Evolutionary conservation across 2,113 vertebrate species (phyloP).

Genomic region (Pelecanus crispus): DNA sequence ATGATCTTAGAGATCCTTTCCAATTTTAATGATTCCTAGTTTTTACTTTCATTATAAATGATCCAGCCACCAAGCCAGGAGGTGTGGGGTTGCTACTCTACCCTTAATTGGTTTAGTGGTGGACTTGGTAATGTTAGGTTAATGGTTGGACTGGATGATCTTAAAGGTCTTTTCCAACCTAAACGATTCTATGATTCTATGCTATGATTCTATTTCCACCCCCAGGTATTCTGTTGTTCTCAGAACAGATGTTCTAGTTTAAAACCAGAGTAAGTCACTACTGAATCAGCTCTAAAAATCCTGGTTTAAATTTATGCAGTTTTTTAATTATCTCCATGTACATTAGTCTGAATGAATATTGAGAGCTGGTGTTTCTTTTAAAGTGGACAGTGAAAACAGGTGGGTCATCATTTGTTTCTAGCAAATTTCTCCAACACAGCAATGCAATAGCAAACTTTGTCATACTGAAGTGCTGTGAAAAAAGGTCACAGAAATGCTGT

Average conservation of each 20-base stretch:
- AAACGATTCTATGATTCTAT: too few species aligned
- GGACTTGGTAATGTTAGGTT: too few species aligned
- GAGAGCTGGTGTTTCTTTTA: neutral
- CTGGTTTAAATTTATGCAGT: accelerated
- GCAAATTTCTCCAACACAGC: neutral
- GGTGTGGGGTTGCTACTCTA: too few species aligned
- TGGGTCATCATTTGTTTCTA: neutral
- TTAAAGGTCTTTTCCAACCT: too few species aligned
- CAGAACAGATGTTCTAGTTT: neutral
- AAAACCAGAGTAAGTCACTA: neutral
- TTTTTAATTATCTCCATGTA: neutral
- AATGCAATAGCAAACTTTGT: neutral
- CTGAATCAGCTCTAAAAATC: neutral
- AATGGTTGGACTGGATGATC: too few species aligned
- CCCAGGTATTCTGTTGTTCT: neutral
- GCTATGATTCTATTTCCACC: too few species aligned
- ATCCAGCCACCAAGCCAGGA: too few species aligned
- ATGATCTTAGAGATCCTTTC: too few species aligned
- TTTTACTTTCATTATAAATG: too few species aligned
- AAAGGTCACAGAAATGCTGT: neutral
- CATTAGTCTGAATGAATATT: neutral
- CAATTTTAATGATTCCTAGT: too few species aligned
- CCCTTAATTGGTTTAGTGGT: too few species aligned
- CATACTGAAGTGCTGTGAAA: neutral
- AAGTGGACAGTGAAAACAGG: neutral